Conservation (phyloP, 2,113 vertebrate genomes). For the Eudyptes chrysolophus region DNA sequence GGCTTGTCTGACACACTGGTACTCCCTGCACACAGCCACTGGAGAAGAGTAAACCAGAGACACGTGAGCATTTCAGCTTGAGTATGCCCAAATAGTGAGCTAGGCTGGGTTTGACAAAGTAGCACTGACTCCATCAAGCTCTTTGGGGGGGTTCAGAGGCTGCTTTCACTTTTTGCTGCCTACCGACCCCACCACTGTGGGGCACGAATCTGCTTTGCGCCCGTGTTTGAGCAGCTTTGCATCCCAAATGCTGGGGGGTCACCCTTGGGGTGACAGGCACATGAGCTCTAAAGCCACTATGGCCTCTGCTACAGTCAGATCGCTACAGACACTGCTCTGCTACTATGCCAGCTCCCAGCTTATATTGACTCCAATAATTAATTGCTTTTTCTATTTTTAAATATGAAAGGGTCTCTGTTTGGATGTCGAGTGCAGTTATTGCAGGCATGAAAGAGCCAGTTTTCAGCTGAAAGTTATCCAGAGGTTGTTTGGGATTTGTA, state of each 20-base stretch:
- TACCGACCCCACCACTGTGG: accelerated
- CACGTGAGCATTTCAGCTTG: accelerated
- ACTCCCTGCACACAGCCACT: accelerated
- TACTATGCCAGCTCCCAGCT: background rate
- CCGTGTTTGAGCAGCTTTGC: background rate
- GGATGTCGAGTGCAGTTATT: conserved; percentile 18
- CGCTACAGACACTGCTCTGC: background rate
- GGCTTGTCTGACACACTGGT: background rate
- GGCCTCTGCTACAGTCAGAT: background rate
- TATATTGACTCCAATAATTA: conserved; percentile 32
- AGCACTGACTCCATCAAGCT: background rate
- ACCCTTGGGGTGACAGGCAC: accelerated
- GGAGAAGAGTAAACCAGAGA: background rate
- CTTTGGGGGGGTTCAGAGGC: background rate
- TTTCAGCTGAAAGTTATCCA: conserved; percentile 33
- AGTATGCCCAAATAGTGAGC: background rate
- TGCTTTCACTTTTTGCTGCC: background rate
- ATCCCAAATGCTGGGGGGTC: background rate
- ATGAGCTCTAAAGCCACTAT: background rate
- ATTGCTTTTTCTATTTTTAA: conserved; percentile 55
- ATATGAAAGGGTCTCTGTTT: conserved; percentile 47
- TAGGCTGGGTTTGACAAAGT: background rate
- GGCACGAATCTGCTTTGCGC: background rate
- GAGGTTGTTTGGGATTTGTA: background rate
- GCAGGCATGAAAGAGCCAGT: background rate